Base-by-base conservation (phyloP, 2,797 vertebrate genomes). In the Lacerta viridis region DNA sequence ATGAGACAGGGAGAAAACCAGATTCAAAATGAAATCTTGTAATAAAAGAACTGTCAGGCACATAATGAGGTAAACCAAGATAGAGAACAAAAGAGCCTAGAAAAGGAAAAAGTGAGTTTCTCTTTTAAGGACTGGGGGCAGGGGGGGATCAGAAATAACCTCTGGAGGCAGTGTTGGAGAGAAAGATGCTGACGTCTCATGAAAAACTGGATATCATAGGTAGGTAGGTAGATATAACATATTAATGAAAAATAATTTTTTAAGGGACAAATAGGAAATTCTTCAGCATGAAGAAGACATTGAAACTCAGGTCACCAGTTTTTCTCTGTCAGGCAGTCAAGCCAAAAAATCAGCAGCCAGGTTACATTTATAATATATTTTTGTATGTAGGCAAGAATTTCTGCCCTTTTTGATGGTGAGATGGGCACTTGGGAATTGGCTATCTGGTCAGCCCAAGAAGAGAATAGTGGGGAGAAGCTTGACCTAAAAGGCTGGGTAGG, bases 21-120 rank as follows among this genome's bases (percentile, higher is more conserved):
- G 93, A 93, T 94, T 94, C 92, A 90, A 91, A 94, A 95, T 85
- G 93, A 94, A 92, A 93, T 92, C 93, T 93, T 85, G 77, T 94
- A 92, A 92, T 95, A 93, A 95, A 95, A 91, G 93, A 93, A 91
- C 75, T 92, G 82, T 94, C 92, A 92, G 33, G 93, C 86, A 77
- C 84, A 90, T 91, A 91, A 94, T 0, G 1, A 91, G 66, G 50
- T 83, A 88, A 85, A 89, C 75, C 92, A 85, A 90, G 92, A 89
- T 87, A 90, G 72, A 92, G 69, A 92, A 92, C 87, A 91, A 93
- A 91, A 92, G 69, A 92, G 55, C 83, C 68, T 50, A 78, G 89
- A 83, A 87, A 87, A 87, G 80, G n/a, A 3, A 15, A 8, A 72
- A 88, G 74, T 13, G 88, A 80, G 43, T 90, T 69, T 92, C 88